Evolutionary conservation across 2,113 vertebrate species (phyloP), one percentile per base, ranked within the genome.

Genomic region (Oenanthe melanoleuca): DNA sequence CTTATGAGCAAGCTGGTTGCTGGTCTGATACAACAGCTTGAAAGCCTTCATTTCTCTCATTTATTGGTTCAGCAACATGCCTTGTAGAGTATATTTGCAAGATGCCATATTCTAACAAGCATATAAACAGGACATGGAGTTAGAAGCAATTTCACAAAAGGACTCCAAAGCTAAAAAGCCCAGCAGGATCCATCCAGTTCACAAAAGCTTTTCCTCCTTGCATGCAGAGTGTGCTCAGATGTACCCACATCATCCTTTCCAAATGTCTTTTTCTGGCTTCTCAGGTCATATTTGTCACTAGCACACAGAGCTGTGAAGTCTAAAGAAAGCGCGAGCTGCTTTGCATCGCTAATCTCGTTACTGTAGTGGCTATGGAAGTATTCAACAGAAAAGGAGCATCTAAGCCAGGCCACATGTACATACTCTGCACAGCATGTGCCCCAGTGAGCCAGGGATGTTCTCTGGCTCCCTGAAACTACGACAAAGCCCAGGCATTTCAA

Each of bases 291-390:
- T 98, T 97, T 98, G 97, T 97, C 97, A 95, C 92, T 88, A 78
- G 96, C 74, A 95, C 50, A 92, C 87, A 96, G 96, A 78, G 95
- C 92, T 59, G 63, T 66, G 67, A 74, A 85, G 93, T 84, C 64
- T 83, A 85, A 97, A 97, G 97, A 97, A 97, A 97, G 91, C 80
- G 37, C 47, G 94, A 96, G 92, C 91, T 88, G 96, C 86, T 92
- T 96, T 96, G 93, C 95, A 97, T 97, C 88, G 49, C 97, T 98
- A 98, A 98, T 98, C 98, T 97, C 40, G 92, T 98, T 98, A 98
- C 95, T 94, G 97, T 97, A 97, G 97, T 96, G 96, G 93, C 95
- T 97, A 95, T 95, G 92, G 92, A 97, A 97, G 95, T 88, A 88
- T 69, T 81, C 60, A 91, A 96, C 95, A 97, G 92, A 97, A 95